A percentile compares a stretch with the other conserved stretches of the same genome.
These are phyloP conservation scores for Melikaiella ostensackeni DNA, from an alignment of 2,888 invertebrate genomes.

Conservation along the genomic window DNA sequence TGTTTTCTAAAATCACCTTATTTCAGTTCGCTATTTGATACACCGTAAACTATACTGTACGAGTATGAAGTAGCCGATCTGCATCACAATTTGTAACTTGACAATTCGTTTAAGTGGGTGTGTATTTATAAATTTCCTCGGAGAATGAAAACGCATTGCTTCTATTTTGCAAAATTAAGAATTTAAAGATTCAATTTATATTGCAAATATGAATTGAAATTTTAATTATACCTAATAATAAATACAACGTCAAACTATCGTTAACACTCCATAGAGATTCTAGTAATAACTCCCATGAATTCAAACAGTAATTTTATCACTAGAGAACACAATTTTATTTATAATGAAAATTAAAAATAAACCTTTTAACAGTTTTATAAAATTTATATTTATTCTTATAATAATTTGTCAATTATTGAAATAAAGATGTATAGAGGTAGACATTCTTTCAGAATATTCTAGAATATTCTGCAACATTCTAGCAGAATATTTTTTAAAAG, in stretches of 20 bases:
- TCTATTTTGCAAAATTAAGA: neutral
- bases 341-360: neutral
- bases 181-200: neutral
- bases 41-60: neutral
- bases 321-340: neutral
- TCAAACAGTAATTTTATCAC: neutral
- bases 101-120: conserved; percentile 21
- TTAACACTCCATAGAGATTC: neutral
- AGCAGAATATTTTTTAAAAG: too few relatives aligned
- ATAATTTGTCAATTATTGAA: too few relatives aligned
- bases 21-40: neutral
- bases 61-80: conserved; percentile 1
- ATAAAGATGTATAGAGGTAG: too few relatives aligned
- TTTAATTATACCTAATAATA: neutral
- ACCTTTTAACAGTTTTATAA: neutral
- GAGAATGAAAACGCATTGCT: conserved; percentile 30
- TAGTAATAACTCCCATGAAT: neutral
- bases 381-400: too few relatives aligned
- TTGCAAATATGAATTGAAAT: neutral
- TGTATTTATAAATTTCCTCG: conserved; percentile 18
- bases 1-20: conserved; percentile 6
- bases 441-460: too few relatives aligned
- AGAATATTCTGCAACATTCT: too few relatives aligned
- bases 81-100: conserved; percentile 13
- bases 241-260: neutral